A percentile compares a stretch with the other conserved stretches of the same genome.
These are phyloP conservation scores for Syrrhaptes paradoxus DNA, from an alignment of 2,113 vertebrate species.

Conservation along the genomic window DNA sequence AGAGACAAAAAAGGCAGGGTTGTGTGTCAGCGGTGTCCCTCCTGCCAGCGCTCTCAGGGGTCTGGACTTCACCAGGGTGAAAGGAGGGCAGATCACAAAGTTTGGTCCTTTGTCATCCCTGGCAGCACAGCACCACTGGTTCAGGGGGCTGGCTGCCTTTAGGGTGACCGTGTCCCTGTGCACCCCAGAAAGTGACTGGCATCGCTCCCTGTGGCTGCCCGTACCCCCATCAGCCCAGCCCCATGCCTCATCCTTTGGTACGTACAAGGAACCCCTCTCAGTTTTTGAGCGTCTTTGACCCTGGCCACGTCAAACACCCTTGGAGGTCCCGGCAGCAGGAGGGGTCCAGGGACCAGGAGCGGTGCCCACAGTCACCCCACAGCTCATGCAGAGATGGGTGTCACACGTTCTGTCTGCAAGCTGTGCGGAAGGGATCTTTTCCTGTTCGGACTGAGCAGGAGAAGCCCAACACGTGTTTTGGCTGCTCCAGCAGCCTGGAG, in stretches of 20 bases:
- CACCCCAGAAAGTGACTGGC: not conserved
- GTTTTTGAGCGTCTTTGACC: not conserved
- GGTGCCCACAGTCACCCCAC: rapidly evolving
- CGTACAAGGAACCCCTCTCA: rapidly evolving
- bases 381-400: not conserved
- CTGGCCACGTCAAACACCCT: not conserved
- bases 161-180: not conserved
- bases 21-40: not conserved
- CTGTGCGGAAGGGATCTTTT: not conserved
- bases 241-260: not conserved
- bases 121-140: not conserved
- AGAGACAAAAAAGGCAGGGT: not conserved
- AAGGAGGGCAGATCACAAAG: not conserved
- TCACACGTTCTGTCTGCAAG: not conserved
- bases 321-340: not conserved
- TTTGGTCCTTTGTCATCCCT: not conserved
- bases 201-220: not conserved
- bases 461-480: not conserved
- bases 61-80: not conserved
- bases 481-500: not conserved
- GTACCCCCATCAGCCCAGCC: not conserved
- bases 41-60: not conserved
- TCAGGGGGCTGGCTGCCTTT: not conserved
- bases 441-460: not conserved
- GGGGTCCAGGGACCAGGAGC: not conserved